Conservation (phyloP, 2,797 vertebrate genomes). For the Arnoldichthys spilopterus region DNA sequence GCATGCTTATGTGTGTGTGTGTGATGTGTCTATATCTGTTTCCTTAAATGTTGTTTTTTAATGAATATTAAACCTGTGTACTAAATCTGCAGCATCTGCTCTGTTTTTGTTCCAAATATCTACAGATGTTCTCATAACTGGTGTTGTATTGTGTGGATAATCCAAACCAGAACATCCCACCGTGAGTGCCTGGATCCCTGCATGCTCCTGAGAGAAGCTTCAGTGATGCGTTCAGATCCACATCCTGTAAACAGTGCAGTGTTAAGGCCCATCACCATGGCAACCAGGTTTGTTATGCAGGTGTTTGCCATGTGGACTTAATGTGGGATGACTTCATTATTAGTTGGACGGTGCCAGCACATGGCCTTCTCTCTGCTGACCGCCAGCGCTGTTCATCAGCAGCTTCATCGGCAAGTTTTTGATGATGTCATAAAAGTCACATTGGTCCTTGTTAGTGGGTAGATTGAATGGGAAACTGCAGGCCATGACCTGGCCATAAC, state of each 20-base stretch:
- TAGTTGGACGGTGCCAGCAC: conserved; percentile 23
- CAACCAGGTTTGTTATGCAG: conserved; percentile 40
- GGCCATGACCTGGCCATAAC: conserved; percentile 4
- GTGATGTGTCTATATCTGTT: background rate
- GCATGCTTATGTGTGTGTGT: too few species aligned
- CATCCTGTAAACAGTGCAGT: conserved; percentile 35
- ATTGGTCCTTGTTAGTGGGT: conserved; percentile 17
- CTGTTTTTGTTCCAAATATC: background rate
- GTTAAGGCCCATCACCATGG: conserved; percentile 45
- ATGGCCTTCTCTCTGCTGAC: conserved; percentile 48
- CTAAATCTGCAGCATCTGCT: background rate
- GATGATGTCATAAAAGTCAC: conserved; percentile 56
- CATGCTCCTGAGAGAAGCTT: conserved; percentile 1
- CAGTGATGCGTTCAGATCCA: conserved; percentile 30
- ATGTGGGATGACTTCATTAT: conserved; percentile 58
- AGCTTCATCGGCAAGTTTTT: conserved; percentile 36
- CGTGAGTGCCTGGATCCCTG: conserved; percentile 4
- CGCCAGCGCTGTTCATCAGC: conserved; percentile 10
- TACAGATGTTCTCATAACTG: background rate
- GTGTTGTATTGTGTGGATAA: background rate
- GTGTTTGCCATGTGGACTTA: conserved; percentile 57
- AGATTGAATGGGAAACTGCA: background rate
- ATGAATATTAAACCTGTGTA: background rate
- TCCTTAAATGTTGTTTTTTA: background rate
- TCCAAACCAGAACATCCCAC: background rate